Base-by-base conservation (phyloP, 2,113 vertebrate genomes). In the Lophura nycthemera region DNA sequence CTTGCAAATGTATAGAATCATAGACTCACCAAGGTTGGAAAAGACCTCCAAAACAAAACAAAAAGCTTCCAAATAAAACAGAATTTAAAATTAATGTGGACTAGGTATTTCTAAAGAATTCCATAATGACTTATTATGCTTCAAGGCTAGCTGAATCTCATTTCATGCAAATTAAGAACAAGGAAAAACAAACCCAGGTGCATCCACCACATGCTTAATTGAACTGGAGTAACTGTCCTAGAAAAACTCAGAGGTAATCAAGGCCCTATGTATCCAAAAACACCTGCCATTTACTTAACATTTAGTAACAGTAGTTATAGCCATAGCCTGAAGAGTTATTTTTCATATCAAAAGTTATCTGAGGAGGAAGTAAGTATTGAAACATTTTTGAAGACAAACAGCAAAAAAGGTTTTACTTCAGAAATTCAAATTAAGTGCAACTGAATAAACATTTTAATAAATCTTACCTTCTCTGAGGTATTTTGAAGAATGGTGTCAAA, bases 401-500 rank as follows among this genome's bases (percentile, higher is more conserved):
- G 50, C 14, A 78, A 69, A 71, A 83, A n/a, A 2, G 2, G 6
- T n/a, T 86, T 86, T 61, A 60, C 34, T 79, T 75, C 38, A 57
- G 22, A 95, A 77, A 77, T 85, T 40, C 38, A 13, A 18, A 30
- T 21, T 42, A 15, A 77, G 8, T 60, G 36, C 13, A 88, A 66
- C 19, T 88, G 32, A 91, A 60, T 12, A 57, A 87, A 59, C 20
- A 5, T 65, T 54, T 24, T n/a, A 67, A 34, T 42, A 67, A 71
- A 83, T 80, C 91, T 90, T 92, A 98, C 99, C 97, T 98, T 98
- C 72, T 99, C 97, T 20, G 97, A 85, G 34, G 97, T 95, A 56
- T 98, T 97, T 42, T 98, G 97, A 90, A 98, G 83, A 88, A 99
- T 91, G 77, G 98, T 63, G 34, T 97, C 98, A 60, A 99, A 97